Base-by-base conservation (phyloP, 2,797 vertebrate species). In the Gallirallus australis region DNA sequence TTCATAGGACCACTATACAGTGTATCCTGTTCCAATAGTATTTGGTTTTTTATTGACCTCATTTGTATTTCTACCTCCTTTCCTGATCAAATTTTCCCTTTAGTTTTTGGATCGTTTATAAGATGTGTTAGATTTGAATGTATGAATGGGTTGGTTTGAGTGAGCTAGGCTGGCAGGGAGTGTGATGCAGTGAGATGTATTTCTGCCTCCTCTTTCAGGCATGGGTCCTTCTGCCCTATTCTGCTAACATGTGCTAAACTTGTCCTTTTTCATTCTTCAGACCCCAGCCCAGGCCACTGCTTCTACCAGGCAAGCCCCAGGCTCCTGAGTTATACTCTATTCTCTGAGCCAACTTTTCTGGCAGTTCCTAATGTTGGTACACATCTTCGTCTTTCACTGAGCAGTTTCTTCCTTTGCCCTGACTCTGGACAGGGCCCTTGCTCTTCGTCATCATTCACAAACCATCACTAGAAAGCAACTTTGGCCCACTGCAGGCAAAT, bases 401-500 rank as follows among this genome's bases (percentile, higher is more conserved):
- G 12, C 3, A 5, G 23, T 52, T 57, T 69, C 12, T 25, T 78
- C 30, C 37, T 65, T 70, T 65, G 20, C 27, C 9, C 20, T 70
- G 57, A 27, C n/a, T 33, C 45, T 60, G 54, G 31, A 45, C 25
- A 54, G 23, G 16, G 21, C 5, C 19, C 2, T 39, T 69, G 18
- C 9, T 70, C 7, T 57, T 21, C 3, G 1, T 13, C 4, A 0
- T 30, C 9, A 2, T 45, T 86, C 37, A 8, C 31, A 70, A 65
- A 33, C 17, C 12, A 10, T 15, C 2, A 3, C n/a, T 31, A 15
- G 9, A 28, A 75, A 61, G 25, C 4, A 47, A 52, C 11, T 27
- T 20, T 75, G 40, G 10, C 18, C 20, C 18, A 8, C 4, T 16
- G 8, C 4, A 5, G 35, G 25, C 23, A 69, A 45, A 64, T 25